These are phyloP conservation scores for Platycnemis pennipes DNA, from an alignment of 2,888 invertebrate genomes.

Conservation along the genomic window DNA sequence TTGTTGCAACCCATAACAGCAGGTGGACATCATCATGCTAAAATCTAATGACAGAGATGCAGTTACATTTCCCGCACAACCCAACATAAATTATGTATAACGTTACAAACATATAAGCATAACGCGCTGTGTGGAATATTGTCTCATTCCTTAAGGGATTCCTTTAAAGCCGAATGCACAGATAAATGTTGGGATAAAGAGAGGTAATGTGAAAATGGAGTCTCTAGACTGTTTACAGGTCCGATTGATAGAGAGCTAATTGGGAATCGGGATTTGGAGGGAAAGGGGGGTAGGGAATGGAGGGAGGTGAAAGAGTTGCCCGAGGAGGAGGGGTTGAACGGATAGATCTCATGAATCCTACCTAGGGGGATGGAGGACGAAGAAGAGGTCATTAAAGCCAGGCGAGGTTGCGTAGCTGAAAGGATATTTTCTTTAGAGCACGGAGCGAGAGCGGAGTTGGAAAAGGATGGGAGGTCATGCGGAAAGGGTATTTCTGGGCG, in stretches of 20 bases:
- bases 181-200: no score
- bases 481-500: background rate
- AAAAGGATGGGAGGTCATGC: background rate
- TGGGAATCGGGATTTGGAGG: background rate
- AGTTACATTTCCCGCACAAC: no score
- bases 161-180: no score
- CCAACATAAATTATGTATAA: no score
- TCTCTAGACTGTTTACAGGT: background rate
- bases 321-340: background rate
- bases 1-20: no score
- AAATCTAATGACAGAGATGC: no score
- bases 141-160: no score
- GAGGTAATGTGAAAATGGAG: background rate
- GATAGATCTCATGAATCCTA: no score
- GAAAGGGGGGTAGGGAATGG: background rate
- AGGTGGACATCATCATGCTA: no score
- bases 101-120: no score
- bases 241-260: background rate
- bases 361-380: no score
- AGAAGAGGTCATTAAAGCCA: background rate
- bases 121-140: no score
- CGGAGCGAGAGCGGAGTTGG: background rate
- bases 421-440: background rate
- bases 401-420: background rate
- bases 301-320: background rate